Percentiles rank a stretch among this genome's conserved stretches.
These are phyloP conservation scores for Sialis fuliginosa DNA, from an alignment of 2,888 invertebrate species.

Conservation along the genomic window DNA sequence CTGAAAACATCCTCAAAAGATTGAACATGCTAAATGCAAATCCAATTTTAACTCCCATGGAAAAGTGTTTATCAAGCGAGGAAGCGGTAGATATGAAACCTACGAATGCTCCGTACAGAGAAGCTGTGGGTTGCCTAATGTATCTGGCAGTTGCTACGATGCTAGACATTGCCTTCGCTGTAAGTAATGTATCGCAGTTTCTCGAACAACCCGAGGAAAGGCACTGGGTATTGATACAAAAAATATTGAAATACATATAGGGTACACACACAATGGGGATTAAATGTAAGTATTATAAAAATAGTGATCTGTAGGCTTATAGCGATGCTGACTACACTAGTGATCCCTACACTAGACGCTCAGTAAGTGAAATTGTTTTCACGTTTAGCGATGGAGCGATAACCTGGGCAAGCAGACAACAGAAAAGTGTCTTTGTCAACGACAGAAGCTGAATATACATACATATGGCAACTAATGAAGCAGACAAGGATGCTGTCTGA, in stretches of 20 bases:
- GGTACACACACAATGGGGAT: conserved; percentile 3
- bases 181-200: conserved; percentile 6
- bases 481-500: too few relatives aligned
- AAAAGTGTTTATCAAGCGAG: too few relatives aligned
- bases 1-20: conserved; percentile 6
- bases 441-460: conserved; percentile 15
- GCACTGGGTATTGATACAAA: neutral
- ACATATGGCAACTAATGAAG: neutral
- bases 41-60: too few relatives aligned
- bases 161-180: conserved; percentile 10
- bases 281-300: too few relatives aligned
- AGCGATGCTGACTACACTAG: conserved; percentile 12
- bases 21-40: too few relatives aligned
- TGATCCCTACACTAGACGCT: too few relatives aligned
- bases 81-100: too few relatives aligned
- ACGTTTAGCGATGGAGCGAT: conserved; percentile 12
- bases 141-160: conserved; percentile 10
- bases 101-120: conserved; percentile 8
- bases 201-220: too few relatives aligned
- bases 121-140: conserved; percentile 11
- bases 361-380: too few relatives aligned
- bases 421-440: conserved; percentile 15
- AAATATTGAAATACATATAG: neutral
- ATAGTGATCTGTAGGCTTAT: conserved; percentile 8
- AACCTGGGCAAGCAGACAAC: conserved; percentile 16